Conservation (phyloP, 2,888 invertebrate genomes). For the Monopis laevigella region DNA sequence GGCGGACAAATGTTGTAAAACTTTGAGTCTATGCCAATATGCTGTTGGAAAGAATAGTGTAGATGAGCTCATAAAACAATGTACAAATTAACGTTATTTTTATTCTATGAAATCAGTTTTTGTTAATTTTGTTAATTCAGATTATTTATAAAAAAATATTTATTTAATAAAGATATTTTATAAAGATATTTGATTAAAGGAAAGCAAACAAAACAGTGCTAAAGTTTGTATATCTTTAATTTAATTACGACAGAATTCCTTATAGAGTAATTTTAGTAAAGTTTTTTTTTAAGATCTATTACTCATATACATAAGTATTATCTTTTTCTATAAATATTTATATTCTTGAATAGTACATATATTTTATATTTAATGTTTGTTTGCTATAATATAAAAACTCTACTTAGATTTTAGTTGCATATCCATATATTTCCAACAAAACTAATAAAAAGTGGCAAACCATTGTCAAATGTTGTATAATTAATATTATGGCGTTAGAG, state of each 20-base stretch:
- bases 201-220: too few relatives aligned
- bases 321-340: neutral
- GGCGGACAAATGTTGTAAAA: conserved; percentile 17
- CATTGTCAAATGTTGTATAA: conserved; percentile 27
- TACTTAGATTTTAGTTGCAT: too few relatives aligned
- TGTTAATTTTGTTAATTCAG: neutral
- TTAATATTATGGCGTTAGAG: conserved; percentile 28
- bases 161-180: neutral
- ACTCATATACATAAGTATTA: neutral
- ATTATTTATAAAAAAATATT: neutral
- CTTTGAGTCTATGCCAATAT: conserved; percentile 13
- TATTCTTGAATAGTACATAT: neutral
- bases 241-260: too few relatives aligned
- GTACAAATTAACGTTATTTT: neutral
- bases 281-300: neutral
- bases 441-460: conserved; percentile 9
- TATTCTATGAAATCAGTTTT: neutral
- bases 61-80: conserved; percentile 3
- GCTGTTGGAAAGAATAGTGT: conserved; percentile 2
- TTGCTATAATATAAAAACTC: too few relatives aligned
- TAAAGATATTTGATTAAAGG: neutral
- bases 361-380: too few relatives aligned
- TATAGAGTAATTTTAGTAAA: too few relatives aligned
- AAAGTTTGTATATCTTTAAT: too few relatives aligned
- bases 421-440: conserved; percentile 5